Percentiles rank a stretch among this genome's conserved stretches.
These are phyloP conservation scores for Drosophila insularis DNA, from an alignment of 1,140 invertebrate genomes.

Conservation along the genomic window DNA sequence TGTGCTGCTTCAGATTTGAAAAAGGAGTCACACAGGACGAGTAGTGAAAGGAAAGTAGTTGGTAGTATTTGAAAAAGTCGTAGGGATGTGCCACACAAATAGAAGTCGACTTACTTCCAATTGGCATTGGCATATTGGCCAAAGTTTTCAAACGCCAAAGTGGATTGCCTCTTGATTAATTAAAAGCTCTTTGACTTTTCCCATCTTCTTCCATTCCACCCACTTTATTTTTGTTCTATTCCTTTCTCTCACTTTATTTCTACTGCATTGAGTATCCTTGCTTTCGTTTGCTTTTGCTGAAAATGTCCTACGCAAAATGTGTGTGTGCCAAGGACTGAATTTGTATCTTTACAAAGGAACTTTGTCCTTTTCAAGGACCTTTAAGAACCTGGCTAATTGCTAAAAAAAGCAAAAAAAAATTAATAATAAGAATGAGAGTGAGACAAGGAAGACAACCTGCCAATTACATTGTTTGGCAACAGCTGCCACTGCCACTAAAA, in stretches of 20 bases:
- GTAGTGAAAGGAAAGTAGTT: neutral
- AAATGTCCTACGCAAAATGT: neutral
- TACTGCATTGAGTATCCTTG: neutral
- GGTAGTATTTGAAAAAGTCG: neutral
- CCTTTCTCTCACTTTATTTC: neutral
- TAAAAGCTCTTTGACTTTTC: conserved; percentile 58
- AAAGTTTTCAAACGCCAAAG: conserved; percentile 62
- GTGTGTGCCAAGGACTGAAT: neutral
- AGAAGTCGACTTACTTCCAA: conserved; percentile 42
- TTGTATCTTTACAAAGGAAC: neutral
- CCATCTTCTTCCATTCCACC: neutral
- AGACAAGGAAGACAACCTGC: conserved; percentile 11
- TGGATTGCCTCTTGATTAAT: conserved; percentile 75
- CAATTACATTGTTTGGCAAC: conserved; percentile 22
- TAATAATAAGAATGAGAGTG: neutral
- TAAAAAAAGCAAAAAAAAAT: conserved; percentile 1
- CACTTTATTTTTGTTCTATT: neutral
- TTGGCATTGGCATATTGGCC: conserved; percentile 67
- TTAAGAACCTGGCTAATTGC: conserved; percentile 7
- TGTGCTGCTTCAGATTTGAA: neutral
- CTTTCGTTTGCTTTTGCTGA: neutral
- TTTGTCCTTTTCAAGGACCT: conserved; percentile 12
- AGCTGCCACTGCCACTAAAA: conserved; percentile 18
- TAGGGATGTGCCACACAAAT: neutral
- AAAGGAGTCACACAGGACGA: neutral